These are phyloP conservation scores for Chitala chitala DNA, from an alignment of 2,113 vertebrate species.

Conservation along the genomic window DNA sequence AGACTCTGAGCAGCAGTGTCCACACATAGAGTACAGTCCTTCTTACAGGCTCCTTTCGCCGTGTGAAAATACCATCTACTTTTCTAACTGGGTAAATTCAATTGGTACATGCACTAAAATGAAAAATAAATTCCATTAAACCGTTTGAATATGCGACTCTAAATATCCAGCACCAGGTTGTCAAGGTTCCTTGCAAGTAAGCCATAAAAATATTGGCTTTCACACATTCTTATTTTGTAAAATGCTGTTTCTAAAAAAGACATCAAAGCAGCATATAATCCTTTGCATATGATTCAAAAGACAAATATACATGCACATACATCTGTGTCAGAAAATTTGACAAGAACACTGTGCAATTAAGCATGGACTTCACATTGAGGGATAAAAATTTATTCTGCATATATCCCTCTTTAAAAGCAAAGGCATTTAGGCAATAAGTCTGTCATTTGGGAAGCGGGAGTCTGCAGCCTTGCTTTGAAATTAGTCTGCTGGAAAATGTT, in stretches of 20 bases:
- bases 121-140: slow-evolving; percentile 17
- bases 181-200: slow-evolving; percentile 11
- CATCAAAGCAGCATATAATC: slow-evolving; percentile 29
- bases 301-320: slow-evolving; percentile 21
- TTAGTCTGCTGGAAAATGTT: slow-evolving; percentile 13
- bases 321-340: slow-evolving; percentile 21
- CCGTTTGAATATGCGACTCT: background rate
- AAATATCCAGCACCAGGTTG: slow-evolving; percentile 7
- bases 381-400: slow-evolving; percentile 28
- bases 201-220: slow-evolving; percentile 19
- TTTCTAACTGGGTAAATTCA: background rate
- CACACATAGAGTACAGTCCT: too few relatives aligned
- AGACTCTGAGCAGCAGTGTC: too few relatives aligned
- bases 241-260: slow-evolving; percentile 23
- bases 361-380: slow-evolving; percentile 21
- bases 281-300: slow-evolving; percentile 24
- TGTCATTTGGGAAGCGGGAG: slow-evolving; percentile 21
- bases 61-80: background rate
- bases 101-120: background rate
- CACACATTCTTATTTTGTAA: slow-evolving; percentile 20
- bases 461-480: slow-evolving; percentile 24
- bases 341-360: slow-evolving; percentile 30
- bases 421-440: slow-evolving; percentile 25
- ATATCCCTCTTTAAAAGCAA: slow-evolving; percentile 24
- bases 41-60: background rate